Evolutionary conservation across 64 coral and sea anemone species (phyloP).

Genomic region (Porites australiensis): DNA sequence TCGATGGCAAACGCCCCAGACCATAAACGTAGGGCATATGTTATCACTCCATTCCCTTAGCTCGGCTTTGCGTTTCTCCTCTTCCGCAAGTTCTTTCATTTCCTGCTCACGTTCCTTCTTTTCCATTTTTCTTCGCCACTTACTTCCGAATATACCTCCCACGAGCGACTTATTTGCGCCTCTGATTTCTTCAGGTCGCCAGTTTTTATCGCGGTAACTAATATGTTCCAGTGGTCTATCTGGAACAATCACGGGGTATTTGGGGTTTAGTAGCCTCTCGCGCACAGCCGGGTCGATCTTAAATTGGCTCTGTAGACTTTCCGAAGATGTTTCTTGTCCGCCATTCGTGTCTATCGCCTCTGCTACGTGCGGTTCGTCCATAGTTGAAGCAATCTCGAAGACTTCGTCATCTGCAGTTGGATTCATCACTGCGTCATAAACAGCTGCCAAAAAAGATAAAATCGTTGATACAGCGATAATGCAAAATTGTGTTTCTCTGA

Average conservation of each 20-base stretch:
- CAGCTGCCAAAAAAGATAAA: no score
- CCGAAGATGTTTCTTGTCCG: background rate
- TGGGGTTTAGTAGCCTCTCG: background rate
- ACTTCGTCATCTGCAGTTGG: no score
- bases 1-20: conserved; percentile 38
- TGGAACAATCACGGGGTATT: background rate
- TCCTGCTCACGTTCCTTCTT: background rate
- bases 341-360: no score
- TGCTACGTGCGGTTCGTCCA: no score
- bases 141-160: background rate
- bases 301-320: background rate
- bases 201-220: background rate
- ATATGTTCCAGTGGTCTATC: background rate
- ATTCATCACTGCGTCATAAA: no score
- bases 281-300: conserved; percentile 22
- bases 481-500: no score
- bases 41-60: background rate
- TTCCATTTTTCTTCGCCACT: conserved; percentile 13
- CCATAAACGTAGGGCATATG: conserved; percentile 49
- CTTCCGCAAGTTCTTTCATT: background rate
- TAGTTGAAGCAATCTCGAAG: no score
- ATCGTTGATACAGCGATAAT: no score
- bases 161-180: conserved; percentile 2
- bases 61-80: background rate
- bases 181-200: background rate